Percentiles rank a stretch among this genome's conserved stretches.
These are phyloP conservation scores for Loripinus fragilis DNA, from an alignment of 2,888 invertebrate genomes.

Conservation along the genomic window DNA sequence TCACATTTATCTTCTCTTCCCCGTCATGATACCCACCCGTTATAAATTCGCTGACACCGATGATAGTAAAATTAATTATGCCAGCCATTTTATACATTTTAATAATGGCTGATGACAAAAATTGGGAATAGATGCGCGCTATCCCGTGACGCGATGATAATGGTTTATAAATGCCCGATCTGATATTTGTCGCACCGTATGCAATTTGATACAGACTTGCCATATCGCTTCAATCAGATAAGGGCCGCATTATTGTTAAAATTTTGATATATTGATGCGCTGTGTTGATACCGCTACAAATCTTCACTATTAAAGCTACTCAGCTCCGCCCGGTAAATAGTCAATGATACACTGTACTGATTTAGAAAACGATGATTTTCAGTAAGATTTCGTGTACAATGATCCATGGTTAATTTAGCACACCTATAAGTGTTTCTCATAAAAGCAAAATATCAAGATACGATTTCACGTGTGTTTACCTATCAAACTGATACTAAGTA, in stretches of 20 bases:
- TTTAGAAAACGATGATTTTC: not conserved
- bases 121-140: conserved; percentile 16
- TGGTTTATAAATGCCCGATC: conserved; percentile 30
- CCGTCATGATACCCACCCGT: conserved; percentile 1
- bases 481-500: not conserved
- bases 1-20: conserved; percentile 1
- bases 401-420: conserved; percentile 3
- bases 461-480: not conserved
- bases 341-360: conserved; percentile 1
- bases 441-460: not conserved
- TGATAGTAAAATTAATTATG: conserved; percentile 19
- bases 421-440: not conserved
- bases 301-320: conserved; percentile 1
- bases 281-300: conserved; percentile 9
- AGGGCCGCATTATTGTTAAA: conserved; percentile 8
- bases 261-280: conserved; percentile 18
- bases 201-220: conserved; percentile 12
- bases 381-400: not conserved
- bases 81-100: conserved; percentile 22
- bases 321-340: conserved; percentile 20
- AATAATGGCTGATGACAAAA: conserved; percentile 13
- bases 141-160: conserved; percentile 15
- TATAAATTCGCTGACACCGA: conserved; percentile 14
- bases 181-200: conserved; percentile 10
- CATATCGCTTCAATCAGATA: conserved; percentile 15